Base-by-base conservation (phyloP, 2,888 invertebrate species). In the Stenoptilia bipunctidactyla region DNA sequence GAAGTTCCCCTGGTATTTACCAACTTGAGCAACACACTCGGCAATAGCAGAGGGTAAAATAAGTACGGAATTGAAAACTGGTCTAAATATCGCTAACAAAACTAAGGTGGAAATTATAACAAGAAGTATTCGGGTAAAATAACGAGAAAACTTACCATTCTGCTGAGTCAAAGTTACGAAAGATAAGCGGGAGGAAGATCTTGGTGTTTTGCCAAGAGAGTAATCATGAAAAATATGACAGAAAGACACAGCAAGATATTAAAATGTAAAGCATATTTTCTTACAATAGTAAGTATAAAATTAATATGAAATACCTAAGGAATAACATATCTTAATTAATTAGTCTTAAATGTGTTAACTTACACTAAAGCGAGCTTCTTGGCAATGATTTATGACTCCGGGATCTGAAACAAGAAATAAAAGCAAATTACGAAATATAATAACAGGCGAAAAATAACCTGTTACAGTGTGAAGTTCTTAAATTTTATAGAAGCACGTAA, bases 371-470 rank as follows among this genome's bases (percentile, higher is more conserved):
- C 51, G 62, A 72, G 72, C 75, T 74, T 57, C 68, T 66, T 63
- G 61, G n/a, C n/a, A 70, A 66, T 70, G 67, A 70, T 71, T 61
- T 72, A 76, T 80, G 83, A 82, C 76, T 82, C 80, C 80, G 73
- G 68, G 66, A 76, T 77, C 83, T 82, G 83, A 47, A 80, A 30
- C 30, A 30, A 10, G 10, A 30, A 30, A 30, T 9, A 25, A 25
- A n/a, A n/a, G n/a, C n/a, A n/a, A n/a, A n/a, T n/a, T n/a, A n/a
- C n/a, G n/a, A n/a, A n/a, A n/a, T n/a, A n/a, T n/a, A n/a, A n/a
- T n/a, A n/a, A n/a, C n/a, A n/a, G n/a, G n/a, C n/a, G n/a, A n/a
- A n/a, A n/a, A n/a, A n/a, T n/a, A n/a, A n/a, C n/a, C n/a, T n/a
- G n/a, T 5, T 20, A 20, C 20, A 20, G 8, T 20, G 8, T 20